Conservation (phyloP, 2,888 invertebrate genomes). For the Drosophila sordidapex region DNA sequence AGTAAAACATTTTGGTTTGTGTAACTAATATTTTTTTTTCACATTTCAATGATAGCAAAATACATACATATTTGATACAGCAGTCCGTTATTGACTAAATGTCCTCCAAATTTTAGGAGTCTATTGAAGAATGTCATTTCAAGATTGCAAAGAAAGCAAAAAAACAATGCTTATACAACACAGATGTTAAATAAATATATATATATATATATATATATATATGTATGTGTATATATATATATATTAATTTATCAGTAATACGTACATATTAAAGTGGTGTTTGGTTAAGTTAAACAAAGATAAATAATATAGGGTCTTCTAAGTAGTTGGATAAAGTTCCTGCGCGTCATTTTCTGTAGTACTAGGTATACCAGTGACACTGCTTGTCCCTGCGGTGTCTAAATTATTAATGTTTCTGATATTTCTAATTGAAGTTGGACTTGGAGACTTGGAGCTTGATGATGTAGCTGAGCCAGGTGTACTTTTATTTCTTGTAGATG, state of each 20-base stretch:
- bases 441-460: constrained; percentile 25
- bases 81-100: background rate
- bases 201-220: constrained; percentile 7
- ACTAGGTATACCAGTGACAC: constrained; percentile 11
- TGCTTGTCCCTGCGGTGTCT: constrained; percentile 40
- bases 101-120: background rate
- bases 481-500: constrained; percentile 20
- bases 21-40: background rate
- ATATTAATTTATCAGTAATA: constrained; percentile 43
- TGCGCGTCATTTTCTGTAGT: constrained; percentile 25
- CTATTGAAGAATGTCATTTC: background rate
- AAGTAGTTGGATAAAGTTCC: constrained; percentile 36
- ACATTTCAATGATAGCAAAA: background rate
- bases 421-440: constrained; percentile 28
- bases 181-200: background rate
- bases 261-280: constrained; percentile 42
- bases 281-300: constrained; percentile 45
- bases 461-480: constrained; percentile 16
- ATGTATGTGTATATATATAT: background rate
- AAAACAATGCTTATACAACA: background rate
- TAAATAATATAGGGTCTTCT: constrained; percentile 27
- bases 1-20: background rate
- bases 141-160: background rate
- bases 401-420: constrained; percentile 25
- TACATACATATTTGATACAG: background rate